phyloP scores from a whole-genome alignment of 2,113 vertebrate genomes.

The Pitta sordida region DNA sequence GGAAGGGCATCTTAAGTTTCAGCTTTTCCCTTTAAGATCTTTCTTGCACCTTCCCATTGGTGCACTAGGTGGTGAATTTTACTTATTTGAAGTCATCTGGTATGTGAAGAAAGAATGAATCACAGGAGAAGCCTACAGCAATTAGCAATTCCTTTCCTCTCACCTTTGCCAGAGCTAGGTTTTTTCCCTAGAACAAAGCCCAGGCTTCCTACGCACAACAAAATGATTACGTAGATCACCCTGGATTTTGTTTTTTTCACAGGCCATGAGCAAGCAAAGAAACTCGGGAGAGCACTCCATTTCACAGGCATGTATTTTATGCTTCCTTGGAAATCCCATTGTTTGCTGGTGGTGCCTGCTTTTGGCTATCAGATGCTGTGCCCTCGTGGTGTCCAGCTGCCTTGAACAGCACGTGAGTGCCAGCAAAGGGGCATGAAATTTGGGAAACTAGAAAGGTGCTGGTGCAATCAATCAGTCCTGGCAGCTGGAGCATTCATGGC shows the following conservation, averaged over 20 bases:
- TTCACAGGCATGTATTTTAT: slow-evolving; percentile 7
- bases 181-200: slow-evolving; percentile 46
- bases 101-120: slow-evolving; percentile 42
- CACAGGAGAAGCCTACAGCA: slow-evolving; percentile 31
- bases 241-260: neutral
- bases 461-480: neutral
- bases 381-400: neutral
- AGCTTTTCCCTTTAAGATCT: neutral
- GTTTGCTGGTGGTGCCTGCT: neutral
- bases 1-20: neutral
- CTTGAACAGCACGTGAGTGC: neutral
- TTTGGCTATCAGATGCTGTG: neutral
- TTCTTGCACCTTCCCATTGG: neutral
- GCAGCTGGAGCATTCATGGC: neutral
- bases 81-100: neutral
- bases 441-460: neutral
- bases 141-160: slow-evolving; percentile 54
- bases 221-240: neutral
- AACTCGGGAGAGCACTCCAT: neutral
- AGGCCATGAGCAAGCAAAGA: slow-evolving; percentile 24
- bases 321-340: slow-evolving; percentile 52
- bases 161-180: slow-evolving; percentile 24
- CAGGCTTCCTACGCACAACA: slow-evolving; percentile 16
- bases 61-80: neutral
- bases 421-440: neutral